These are phyloP conservation scores for Enteromius radiatus DNA, from an alignment of 2,797 vertebrate species.

Conservation along the genomic window DNA sequence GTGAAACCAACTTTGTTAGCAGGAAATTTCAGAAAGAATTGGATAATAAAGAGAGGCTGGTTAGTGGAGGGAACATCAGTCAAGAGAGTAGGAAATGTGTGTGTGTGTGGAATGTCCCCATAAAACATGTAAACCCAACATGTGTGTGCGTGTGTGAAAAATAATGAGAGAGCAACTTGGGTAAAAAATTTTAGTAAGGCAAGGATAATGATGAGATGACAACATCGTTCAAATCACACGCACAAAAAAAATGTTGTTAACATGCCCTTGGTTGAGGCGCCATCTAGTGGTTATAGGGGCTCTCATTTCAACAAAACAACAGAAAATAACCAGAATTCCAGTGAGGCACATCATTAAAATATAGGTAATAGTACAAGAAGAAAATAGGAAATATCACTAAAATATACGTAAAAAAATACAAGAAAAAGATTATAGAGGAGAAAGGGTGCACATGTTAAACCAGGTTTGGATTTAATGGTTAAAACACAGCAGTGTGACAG, in stretches of 20 bases:
- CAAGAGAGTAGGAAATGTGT: not conserved
- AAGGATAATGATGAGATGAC: not conserved
- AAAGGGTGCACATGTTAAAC: not conserved
- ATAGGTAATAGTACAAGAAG: not conserved
- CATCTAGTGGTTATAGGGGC: constrained; percentile 49
- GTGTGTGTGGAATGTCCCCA: not conserved
- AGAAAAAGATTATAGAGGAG: not conserved
- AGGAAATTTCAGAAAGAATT: constrained; percentile 75
- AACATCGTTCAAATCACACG: not conserved
- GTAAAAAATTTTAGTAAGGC: not conserved
- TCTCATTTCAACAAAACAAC: not conserved
- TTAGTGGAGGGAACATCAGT: constrained; percentile 80
- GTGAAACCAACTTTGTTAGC: constrained; percentile 98
- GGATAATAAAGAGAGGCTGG: constrained; percentile 70
- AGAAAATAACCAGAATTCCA: not conserved
- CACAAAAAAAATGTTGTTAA: not conserved
- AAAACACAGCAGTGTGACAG: not conserved
- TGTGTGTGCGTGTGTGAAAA: not conserved
- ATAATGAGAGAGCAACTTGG: not conserved
- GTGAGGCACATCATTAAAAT: not conserved
- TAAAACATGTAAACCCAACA: too few species aligned
- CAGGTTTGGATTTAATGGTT: not conserved
- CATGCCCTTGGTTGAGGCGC: constrained; percentile 8
- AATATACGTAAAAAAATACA: not conserved
- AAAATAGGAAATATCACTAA: not conserved